Evolutionary conservation across 2,797 vertebrate genomes (phyloP).

Genomic region (Acanthurus lineatus): DNA sequence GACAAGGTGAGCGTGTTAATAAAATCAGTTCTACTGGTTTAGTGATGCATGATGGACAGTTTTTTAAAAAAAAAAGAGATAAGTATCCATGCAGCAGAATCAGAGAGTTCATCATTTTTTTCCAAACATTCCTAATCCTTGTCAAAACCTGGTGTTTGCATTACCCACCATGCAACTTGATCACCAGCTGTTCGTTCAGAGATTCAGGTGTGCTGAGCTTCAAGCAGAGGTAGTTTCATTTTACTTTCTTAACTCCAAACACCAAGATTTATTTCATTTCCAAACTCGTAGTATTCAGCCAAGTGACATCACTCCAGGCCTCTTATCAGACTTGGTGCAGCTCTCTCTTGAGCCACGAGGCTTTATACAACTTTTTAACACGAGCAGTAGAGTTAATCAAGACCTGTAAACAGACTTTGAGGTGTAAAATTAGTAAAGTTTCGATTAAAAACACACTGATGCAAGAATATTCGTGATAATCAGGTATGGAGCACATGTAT

Average conservation of each 20-base stretch:
- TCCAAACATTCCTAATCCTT: background rate
- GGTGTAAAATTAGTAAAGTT: background rate
- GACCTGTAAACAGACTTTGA: background rate
- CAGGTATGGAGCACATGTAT: background rate
- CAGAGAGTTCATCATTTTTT: background rate
- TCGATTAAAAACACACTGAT: background rate
- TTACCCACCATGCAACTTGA: background rate
- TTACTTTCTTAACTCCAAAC: background rate
- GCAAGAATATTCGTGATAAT: background rate
- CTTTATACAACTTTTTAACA: background rate
- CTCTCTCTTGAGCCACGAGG: background rate
- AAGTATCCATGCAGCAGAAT: background rate
- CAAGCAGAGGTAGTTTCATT: background rate
- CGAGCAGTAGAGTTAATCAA: background rate
- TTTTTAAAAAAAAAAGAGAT: background rate
- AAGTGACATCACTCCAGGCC: background rate
- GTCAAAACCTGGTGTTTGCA: background rate
- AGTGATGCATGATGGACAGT: no score
- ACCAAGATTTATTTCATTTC: background rate
- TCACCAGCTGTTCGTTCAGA: background rate
- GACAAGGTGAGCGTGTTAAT: constrained; percentile 2
- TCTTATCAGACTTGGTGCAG: background rate
- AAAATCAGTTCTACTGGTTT: background rate
- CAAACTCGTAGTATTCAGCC: background rate
- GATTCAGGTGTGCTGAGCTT: background rate